Evolutionary conservation across 2,888 invertebrate genomes (phyloP).

Genomic region (Netelia fuscicornis): DNA sequence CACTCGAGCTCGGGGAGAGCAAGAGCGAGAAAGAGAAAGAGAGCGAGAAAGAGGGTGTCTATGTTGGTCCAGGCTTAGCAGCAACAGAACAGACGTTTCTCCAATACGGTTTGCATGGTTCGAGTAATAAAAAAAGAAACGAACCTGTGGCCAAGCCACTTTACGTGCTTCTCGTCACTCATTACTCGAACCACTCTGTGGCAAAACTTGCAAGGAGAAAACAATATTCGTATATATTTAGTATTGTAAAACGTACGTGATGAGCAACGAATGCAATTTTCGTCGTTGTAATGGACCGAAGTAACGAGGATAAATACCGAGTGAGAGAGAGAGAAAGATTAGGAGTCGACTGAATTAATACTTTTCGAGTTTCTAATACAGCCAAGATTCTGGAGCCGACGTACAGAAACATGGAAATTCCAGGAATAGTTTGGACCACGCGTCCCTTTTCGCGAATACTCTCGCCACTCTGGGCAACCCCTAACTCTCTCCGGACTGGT

Average conservation of each 20-base stretch:
- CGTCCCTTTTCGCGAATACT: conserved; percentile 2
- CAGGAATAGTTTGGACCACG: conserved; percentile 52
- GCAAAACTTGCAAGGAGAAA: neutral
- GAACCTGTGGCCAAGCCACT: conserved; percentile 17
- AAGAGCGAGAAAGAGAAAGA: neutral
- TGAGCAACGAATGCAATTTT: too few species aligned
- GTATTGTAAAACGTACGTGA: too few species aligned
- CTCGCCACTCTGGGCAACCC: conserved; percentile 7
- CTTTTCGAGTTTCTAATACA: neutral
- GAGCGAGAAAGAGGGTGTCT: neutral
- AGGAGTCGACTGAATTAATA: neutral
- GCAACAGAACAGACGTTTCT: conserved; percentile 49
- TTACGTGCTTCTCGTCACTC: conserved; percentile 15
- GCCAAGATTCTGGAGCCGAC: neutral
- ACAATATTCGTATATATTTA: too few species aligned
- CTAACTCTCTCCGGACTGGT: conserved; percentile 10
- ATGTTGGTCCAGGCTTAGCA: conserved; percentile 36
- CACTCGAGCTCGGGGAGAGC: conserved; percentile 21
- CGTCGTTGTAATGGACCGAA: too few species aligned
- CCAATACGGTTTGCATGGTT: conserved; percentile 32
- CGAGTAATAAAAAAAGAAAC: conserved; percentile 56
- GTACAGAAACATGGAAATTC: conserved; percentile 58
- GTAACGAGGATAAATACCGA: too few species aligned
- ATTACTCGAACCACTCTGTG: neutral
- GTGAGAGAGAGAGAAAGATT: too few species aligned